Evolutionary conservation across 2,888 invertebrate species (phyloP).

Genomic region (Ganaspis brasiliensis): DNA sequence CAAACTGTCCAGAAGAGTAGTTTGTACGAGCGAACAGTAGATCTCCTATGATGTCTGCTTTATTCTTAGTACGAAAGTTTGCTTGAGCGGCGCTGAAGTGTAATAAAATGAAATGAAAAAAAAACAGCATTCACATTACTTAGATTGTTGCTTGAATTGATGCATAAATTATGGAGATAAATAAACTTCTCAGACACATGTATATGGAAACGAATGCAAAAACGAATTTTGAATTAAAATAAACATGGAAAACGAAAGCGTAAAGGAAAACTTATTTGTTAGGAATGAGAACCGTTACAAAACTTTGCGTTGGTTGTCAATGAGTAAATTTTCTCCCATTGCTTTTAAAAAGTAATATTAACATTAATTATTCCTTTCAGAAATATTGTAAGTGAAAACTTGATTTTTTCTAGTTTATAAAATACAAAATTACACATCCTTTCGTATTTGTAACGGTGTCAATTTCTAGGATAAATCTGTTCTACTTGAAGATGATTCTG

Average conservation of each 20-base stretch:
- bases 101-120: background rate
- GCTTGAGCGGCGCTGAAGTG: no score
- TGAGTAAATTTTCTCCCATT: background rate
- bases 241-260: slow-evolving; percentile 31
- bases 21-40: no score
- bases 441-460: slow-evolving; percentile 9
- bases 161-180: background rate
- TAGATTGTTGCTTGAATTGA: no score
- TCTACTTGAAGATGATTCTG: slow-evolving; percentile 30
- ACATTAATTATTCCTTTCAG: no score
- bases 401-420: no score
- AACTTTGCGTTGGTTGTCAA: slow-evolving; percentile 20
- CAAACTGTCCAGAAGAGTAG: no score
- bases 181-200: slow-evolving; percentile 3
- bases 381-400: no score
- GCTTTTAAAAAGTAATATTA: background rate
- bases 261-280: slow-evolving; percentile 21
- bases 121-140: background rate
- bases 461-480: slow-evolving; percentile 11
- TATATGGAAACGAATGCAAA: slow-evolving; percentile 18
- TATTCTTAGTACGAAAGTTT: no score
- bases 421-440: no score
- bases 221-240: slow-evolving; percentile 2
- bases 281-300: slow-evolving; percentile 27
- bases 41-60: no score